Evolutionary conservation across 2,797 vertebrate genomes (phyloP), one percentile per base, ranked within the genome.

Genomic region (Manis javanica): DNA sequence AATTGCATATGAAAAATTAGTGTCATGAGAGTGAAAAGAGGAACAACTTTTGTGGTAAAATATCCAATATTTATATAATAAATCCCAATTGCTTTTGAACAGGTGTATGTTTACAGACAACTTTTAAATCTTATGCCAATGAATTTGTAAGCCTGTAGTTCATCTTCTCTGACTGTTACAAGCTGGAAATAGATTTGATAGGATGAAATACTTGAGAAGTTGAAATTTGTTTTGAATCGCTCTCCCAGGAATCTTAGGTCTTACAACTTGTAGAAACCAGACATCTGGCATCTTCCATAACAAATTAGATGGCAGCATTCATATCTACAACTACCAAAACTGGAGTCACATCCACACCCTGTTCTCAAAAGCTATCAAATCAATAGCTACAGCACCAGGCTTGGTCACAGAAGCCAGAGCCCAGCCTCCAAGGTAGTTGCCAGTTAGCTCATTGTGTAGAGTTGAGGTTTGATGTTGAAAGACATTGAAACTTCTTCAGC

Each of bases 101-200:
- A 86, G 75, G 77, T 86, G 57, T 39, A 49, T 6, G 1, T 39
- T 49, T 13, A 26, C n/a, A 49, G 68, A 71, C 91, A 87, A 61
- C 82, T 87, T 82, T 79, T 96, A 79, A 85, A 91, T 93, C 87
- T 91, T 95, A 84, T 13, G 53, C 61, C 86, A 95, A 84, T 79
- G 87, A 91, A 74, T 72, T 49, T 61, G 26, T 57, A 81, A 66
- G 13, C 57, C 12, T 29, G 26, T 46, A 37, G 88, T 85, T 87
- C 68, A 75, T 93, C 63, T 75, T 94, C 37, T 57, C 18, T 74
- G 24, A 2, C 19, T 66, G 31, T 31, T 63, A 23, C 2, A 15
- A 81, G 37, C 16, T 51, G 37, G 24, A 31, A n/a, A 61, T 42
- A 37, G n/a, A 69, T 59, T 19, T 78, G 46, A 72, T 5, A 71